Conservation (phyloP, 2,797 vertebrate genomes). For the Valencia hispanica region DNA sequence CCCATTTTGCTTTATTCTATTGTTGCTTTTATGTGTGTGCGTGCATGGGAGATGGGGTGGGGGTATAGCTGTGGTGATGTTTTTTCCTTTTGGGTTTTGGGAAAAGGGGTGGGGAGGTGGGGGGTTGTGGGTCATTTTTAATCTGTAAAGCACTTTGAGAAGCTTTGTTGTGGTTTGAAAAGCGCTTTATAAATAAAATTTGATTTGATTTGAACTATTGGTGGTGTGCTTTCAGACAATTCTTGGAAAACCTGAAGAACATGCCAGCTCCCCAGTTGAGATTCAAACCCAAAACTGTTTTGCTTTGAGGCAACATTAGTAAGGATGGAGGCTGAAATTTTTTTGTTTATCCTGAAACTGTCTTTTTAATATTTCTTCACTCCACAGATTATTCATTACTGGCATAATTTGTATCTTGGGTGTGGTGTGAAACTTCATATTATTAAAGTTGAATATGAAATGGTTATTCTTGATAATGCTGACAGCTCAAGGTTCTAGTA, state of each 20-base stretch:
- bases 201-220: no score
- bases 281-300: neutral
- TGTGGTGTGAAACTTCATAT: neutral
- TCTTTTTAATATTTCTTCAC: neutral
- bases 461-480: neutral
- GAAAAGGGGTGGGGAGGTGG: no score
- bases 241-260: neutral
- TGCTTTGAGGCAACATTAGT: neutral
- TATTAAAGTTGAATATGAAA: neutral
- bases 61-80: no score
- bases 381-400: neutral
- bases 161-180: no score
- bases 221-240: neutral
- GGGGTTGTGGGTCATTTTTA: no score
- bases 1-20: no score
- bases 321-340: neutral
- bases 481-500: constrained; percentile 11
- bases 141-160: no score
- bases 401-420: neutral
- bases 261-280: neutral
- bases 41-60: no score
- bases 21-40: no score
- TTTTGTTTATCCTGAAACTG: neutral
- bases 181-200: no score
- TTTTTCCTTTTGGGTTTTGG: no score